Evolutionary conservation across 2,888 invertebrate species (phyloP).

Genomic region (Schizotus pectinicornis): DNA sequence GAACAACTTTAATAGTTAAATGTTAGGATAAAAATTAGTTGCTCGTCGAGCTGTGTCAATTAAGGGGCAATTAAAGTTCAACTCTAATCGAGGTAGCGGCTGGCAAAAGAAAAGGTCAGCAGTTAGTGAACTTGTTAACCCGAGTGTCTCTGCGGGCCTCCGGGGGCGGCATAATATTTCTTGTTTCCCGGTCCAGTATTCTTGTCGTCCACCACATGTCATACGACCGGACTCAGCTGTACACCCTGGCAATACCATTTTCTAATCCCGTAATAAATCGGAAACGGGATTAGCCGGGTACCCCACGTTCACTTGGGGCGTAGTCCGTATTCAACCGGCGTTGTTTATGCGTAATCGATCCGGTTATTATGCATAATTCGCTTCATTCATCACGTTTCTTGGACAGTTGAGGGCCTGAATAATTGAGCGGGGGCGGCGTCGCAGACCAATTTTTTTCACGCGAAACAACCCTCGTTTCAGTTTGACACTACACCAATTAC

Average conservation of each 20-base stretch:
- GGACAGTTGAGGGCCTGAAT: slow-evolving; percentile 1
- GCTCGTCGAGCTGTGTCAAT: too few species aligned
- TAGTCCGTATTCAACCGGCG: slow-evolving; percentile 8
- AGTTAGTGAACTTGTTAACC: too few species aligned
- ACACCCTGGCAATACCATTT: slow-evolving; percentile 4
- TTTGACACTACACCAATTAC: too few species aligned
- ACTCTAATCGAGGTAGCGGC: too few species aligned
- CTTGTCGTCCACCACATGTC: neutral
- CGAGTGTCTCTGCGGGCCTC: too few species aligned
- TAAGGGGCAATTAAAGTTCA: too few species aligned
- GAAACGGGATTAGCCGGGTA: slow-evolving; percentile 4
- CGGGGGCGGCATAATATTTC: too few species aligned
- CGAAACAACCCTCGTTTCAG: too few species aligned
- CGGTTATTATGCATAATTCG: slow-evolving; percentile 22
- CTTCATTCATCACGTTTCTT: slow-evolving; percentile 12
- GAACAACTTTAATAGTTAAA: too few species aligned
- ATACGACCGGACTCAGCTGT: slow-evolving; percentile 10
- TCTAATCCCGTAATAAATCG: slow-evolving; percentile 20
- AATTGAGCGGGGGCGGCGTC: neutral
- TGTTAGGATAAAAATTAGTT: too few species aligned
- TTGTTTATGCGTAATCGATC: slow-evolving; percentile 22
- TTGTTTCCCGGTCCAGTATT: too few species aligned
- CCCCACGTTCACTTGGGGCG: slow-evolving; percentile 6
- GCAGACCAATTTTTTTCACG: neutral
- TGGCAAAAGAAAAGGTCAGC: too few species aligned